Evolutionary conservation across 2,888 invertebrate genomes (phyloP).

Genomic region (Metallyticus violacea): DNA sequence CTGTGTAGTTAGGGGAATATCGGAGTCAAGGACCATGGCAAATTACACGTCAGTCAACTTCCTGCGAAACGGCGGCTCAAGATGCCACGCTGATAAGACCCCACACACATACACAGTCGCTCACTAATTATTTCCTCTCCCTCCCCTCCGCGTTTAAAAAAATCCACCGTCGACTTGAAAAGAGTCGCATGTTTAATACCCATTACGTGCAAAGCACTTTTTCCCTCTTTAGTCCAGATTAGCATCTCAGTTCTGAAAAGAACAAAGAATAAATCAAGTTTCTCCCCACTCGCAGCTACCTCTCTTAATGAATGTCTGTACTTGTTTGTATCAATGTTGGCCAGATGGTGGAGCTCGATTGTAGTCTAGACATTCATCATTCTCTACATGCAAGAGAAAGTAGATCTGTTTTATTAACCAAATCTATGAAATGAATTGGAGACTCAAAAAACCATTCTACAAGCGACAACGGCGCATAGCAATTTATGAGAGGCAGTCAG

Average conservation of each 20-base stretch:
- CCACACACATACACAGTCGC: no score
- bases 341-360: neutral
- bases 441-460: no score
- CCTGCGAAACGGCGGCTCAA: neutral
- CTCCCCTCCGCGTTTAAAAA: neutral
- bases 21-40: neutral
- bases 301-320: neutral
- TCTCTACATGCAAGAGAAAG: neutral
- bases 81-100: neutral
- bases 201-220: neutral
- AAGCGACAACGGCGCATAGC: no score
- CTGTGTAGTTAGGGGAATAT: neutral
- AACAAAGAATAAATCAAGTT: conserved; percentile 17
- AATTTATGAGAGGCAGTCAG: no score
- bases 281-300: neutral
- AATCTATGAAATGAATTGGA: no score
- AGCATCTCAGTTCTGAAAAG: conserved; percentile 12
- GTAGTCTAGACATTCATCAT: neutral
- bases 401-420: no score
- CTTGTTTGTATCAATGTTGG: neutral
- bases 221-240: conserved; percentile 10
- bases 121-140: neutral
- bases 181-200: neutral
- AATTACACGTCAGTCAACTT: neutral
- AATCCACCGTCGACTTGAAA: neutral